phyloP scores from a whole-genome alignment of 2,797 vertebrate genomes.

The Bovichtus diacanthus region DNA sequence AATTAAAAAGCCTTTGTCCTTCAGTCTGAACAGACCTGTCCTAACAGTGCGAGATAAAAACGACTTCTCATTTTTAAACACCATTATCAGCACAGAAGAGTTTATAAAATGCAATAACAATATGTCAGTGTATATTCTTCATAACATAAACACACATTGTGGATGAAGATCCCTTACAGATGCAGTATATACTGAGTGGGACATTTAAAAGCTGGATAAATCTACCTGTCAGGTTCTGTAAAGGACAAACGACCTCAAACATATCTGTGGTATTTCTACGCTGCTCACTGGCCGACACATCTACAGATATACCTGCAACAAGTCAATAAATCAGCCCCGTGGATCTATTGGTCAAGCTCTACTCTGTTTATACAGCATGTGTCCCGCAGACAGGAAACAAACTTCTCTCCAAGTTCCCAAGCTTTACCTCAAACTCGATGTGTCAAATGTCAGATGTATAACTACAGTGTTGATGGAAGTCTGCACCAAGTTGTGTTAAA shows the following conservation, averaged over 20 bases:
- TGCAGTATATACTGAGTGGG: too few relatives aligned
- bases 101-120: not conserved
- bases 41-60: not conserved
- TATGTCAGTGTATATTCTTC: too few relatives aligned
- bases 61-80: not conserved
- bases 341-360: not conserved
- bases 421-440: not conserved
- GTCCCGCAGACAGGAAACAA: not conserved
- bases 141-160: not conserved
- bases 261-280: not conserved
- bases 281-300: not conserved
- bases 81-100: not conserved
- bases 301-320: rapidly evolving
- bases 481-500: not conserved
- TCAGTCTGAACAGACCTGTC: not conserved
- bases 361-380: too few relatives aligned
- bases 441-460: too few relatives aligned
- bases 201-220: not conserved
- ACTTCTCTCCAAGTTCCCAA: not conserved
- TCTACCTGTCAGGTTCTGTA: not conserved
- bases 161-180: not conserved
- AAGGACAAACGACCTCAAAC: not conserved
- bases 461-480: too few relatives aligned
- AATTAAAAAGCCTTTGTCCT: not conserved
- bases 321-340: not conserved